These are phyloP conservation scores for Pterocles gutturalis DNA, from an alignment of 2,113 vertebrate genomes.

Conservation along the genomic window DNA sequence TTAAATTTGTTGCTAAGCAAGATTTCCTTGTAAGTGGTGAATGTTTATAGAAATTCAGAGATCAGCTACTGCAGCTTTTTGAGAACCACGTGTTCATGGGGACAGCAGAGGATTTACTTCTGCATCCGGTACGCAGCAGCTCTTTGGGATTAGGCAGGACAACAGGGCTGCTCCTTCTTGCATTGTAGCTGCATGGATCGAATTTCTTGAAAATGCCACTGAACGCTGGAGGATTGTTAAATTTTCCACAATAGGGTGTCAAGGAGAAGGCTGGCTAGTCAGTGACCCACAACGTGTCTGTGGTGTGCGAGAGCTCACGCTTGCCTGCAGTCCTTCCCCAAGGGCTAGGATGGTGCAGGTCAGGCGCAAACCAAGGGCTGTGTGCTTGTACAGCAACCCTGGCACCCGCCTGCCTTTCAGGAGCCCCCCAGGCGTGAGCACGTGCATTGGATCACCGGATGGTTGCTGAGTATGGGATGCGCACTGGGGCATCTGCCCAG, in stretches of 20 bases:
- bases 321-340: not conserved
- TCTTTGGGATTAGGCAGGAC: not conserved
- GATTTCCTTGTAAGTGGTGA: not conserved
- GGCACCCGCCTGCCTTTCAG: not conserved
- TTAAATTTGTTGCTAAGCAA: constrained; percentile 43
- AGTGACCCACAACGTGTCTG: not conserved
- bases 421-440: not conserved
- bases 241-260: not conserved
- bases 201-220: not conserved
- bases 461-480: not conserved
- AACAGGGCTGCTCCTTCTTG: not conserved
- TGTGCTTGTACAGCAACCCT: not conserved
- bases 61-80: constrained; percentile 10
- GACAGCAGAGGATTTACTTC: constrained; percentile 5
- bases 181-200: fast-evolving
- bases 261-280: not conserved
- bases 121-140: not conserved
- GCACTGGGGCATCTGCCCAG: not conserved
- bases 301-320: not conserved
- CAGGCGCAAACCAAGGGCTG: fast-evolving
- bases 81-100: not conserved
- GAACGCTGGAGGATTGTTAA: not conserved
- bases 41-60: constrained; percentile 29
- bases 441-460: fast-evolving
- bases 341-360: fast-evolving